Percentiles rank a stretch among this genome's conserved stretches.
Conservation (phyloP, 2,797 vertebrate genomes). For the Xenentodon cancila region DNA sequence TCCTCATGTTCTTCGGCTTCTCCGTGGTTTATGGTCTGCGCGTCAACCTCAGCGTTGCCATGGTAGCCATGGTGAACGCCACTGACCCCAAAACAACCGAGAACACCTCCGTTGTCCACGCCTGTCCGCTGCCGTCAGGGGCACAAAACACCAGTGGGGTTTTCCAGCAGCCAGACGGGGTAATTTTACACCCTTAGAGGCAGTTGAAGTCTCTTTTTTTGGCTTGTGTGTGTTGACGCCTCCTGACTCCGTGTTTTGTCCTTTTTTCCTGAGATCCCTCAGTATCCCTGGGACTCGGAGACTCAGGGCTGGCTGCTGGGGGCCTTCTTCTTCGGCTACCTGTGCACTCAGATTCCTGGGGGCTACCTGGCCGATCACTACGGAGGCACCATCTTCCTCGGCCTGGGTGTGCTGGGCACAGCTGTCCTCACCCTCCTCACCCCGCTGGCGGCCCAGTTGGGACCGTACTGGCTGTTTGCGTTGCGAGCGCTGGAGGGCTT, state of each 20-base stretch:
- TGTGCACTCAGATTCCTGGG: constrained; percentile 85
- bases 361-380: constrained; percentile 86
- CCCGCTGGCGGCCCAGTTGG: constrained; percentile 81
- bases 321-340: constrained; percentile 89
- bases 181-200: constrained; percentile 38
- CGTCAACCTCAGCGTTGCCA: constrained; percentile 89
- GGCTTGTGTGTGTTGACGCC: no score
- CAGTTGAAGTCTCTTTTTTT: no score
- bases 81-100: constrained; percentile 38
- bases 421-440: constrained; percentile 85
- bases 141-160: constrained; percentile 43
- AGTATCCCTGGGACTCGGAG: constrained; percentile 83
- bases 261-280: constrained; percentile 70
- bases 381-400: constrained; percentile 84
- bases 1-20: constrained; percentile 88
- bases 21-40: constrained; percentile 86
- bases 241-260: neutral
- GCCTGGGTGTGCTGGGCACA: constrained; percentile 83
- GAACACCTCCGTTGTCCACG: constrained; percentile 56
- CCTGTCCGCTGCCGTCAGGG: constrained; percentile 59
- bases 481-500: constrained; percentile 86
- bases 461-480: constrained; percentile 81
- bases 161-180: constrained; percentile 66
- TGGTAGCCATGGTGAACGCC: constrained; percentile 88
- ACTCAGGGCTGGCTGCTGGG: constrained; percentile 87